phyloP scores from a whole-genome alignment of 2,888 invertebrate species.

The Acanthosepion esculentum region DNA sequence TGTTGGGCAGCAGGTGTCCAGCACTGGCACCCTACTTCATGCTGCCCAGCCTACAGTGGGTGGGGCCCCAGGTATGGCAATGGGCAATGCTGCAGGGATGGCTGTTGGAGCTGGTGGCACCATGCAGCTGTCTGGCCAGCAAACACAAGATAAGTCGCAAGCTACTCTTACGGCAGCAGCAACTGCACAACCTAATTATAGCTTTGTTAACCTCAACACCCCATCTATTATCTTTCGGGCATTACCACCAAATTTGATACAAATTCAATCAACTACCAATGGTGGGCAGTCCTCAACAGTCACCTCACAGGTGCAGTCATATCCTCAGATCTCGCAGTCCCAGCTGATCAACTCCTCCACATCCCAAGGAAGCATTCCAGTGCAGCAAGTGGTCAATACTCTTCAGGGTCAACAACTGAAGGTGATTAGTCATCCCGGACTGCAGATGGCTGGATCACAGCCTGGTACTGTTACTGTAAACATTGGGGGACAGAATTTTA shows the following conservation, averaged over 20 bases:
- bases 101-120: constrained; percentile 52
- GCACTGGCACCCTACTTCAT: constrained; percentile 50
- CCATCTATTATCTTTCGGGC: constrained; percentile 50
- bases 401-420: constrained; percentile 53
- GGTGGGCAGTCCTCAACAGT: constrained; percentile 47
- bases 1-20: constrained; percentile 49
- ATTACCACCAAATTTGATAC: constrained; percentile 47
- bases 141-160: constrained; percentile 51
- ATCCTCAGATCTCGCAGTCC: constrained; percentile 52
- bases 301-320: constrained; percentile 46
- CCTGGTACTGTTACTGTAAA: constrained; percentile 61
- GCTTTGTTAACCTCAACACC: constrained; percentile 51
- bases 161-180: constrained; percentile 44
- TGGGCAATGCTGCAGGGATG: constrained; percentile 52
- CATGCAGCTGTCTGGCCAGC: constrained; percentile 53
- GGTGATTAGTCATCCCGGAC: constrained; percentile 51
- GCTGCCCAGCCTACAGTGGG: constrained; percentile 45
- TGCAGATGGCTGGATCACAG: constrained; percentile 50
- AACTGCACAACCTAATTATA: constrained; percentile 51
- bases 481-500: constrained; percentile 63
- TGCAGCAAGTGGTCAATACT: constrained; percentile 52
- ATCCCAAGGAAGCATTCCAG: constrained; percentile 51
- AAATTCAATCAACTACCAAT: constrained; percentile 51
- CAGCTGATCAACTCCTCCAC: constrained; percentile 50
- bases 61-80: constrained; percentile 48